A percentile compares a stretch with the other conserved stretches of the same genome.
These are phyloP conservation scores for Okamejei kenojei DNA, from an alignment of 2,797 vertebrate species.

Conservation along the genomic window DNA sequence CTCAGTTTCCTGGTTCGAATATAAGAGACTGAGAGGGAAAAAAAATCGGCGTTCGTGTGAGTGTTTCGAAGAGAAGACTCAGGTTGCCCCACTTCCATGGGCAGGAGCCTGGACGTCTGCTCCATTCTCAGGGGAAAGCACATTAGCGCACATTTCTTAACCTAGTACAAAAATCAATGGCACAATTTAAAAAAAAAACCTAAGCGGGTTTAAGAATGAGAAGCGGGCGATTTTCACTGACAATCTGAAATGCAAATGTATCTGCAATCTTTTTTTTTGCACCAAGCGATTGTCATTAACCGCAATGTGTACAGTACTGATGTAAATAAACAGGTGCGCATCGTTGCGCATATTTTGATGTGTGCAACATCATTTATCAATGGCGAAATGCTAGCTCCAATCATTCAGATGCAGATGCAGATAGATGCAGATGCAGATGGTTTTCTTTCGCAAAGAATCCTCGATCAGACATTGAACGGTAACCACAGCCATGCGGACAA, in stretches of 20 bases:
- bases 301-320: background rate
- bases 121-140: background rate
- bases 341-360: too few species aligned
- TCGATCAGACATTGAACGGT: too few species aligned
- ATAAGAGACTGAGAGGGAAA: background rate
- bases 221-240: background rate
- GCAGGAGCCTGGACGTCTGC: constrained; percentile 30
- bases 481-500: background rate
- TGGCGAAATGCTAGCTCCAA: background rate
- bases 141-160: constrained; percentile 32
- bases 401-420: background rate
- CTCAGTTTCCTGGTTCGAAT: background rate
- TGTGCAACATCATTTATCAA: too few species aligned
- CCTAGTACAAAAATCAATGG: constrained; percentile 34
- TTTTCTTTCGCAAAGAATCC: background rate
- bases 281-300: background rate
- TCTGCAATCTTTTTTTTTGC: too few species aligned
- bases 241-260: too few species aligned
- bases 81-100: constrained; percentile 3
- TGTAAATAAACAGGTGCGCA: background rate
- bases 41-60: background rate
- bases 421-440: background rate
- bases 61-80: constrained; percentile 19
- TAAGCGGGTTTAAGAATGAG: too few species aligned
- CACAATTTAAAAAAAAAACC: background rate